Conservation (phyloP, 2,888 invertebrate species). For the Stenoptilia bipunctidactyla region DNA sequence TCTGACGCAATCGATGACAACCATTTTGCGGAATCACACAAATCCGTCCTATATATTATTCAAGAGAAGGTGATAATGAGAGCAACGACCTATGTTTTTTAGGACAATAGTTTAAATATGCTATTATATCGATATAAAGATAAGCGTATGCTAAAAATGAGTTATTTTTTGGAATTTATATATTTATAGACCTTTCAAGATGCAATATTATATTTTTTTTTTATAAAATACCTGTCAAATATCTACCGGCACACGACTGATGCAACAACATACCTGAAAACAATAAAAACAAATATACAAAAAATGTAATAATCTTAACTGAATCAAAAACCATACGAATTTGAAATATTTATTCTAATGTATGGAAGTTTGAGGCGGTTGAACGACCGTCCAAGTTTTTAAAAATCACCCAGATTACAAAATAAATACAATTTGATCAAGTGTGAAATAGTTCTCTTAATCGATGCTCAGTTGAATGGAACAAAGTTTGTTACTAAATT, state of each 20-base stretch:
- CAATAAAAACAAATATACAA: constrained; percentile 21
- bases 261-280: constrained; percentile 28
- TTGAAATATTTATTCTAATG: not conserved
- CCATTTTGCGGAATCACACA: constrained; percentile 34
- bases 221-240: no score
- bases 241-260: no score
- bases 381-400: constrained; percentile 60
- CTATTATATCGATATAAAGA: not conserved
- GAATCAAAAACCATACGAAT: constrained; percentile 6
- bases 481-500: no score
- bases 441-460: not conserved
- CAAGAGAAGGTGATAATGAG: constrained; percentile 53
- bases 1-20: constrained; percentile 36
- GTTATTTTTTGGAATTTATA: not conserved
- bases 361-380: constrained; percentile 22
- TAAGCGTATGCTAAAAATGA: not conserved
- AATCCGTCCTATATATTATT: constrained; percentile 62
- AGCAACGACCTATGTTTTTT: constrained; percentile 29
- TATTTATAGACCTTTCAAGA: no score
- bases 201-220: no score
- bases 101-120: not conserved
- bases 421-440: not conserved
- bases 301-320: constrained; percentile 2
- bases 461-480: no score
- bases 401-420: constrained; percentile 50